Evolutionary conservation across 2,888 invertebrate genomes (phyloP), one percentile per base, ranked within the genome.

Genomic region (Microdon myrmicae): DNA sequence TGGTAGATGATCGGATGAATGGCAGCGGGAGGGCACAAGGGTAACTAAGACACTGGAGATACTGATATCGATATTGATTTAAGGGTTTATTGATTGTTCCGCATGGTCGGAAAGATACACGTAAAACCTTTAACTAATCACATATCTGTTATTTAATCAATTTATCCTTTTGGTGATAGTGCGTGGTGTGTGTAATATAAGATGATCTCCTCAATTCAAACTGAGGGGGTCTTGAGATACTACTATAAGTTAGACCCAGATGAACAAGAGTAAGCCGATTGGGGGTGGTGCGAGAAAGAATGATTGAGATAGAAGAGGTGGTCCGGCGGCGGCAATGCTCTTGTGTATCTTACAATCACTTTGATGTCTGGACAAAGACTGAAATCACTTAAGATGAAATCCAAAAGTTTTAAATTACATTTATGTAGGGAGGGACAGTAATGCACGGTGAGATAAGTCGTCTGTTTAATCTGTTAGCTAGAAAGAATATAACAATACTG

Each of bases 291-390:
- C n/a, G n/a, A n/a, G n/a, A n/a, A n/a, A n/a, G n/a, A n/a, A n/a
- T n/a, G 4, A 28, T 16, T 49, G 31, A 14, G 39, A 32, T 26
- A 39, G 29, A 58, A 47, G 35, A 43, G 48, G 43, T 47, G 60
- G 60, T 48, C n/a, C n/a, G 54, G 41, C 35, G 44, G 44, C 38
- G 25, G 44, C 44, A 28, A 43, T 54, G 22, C n/a, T n/a, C n/a
- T n/a, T 32, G 19, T 56, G 31, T 56, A 49, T 51, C 64, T 53
- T 45, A 53, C 64, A 58, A 43, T 64, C 69, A 70, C 71, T 69
- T 68, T 70, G 75, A 72, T 71, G 75, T 74, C 75, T 72, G 75
- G 72, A 72, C 70, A 70, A 72, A 74, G 76, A 78, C 78, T 77
- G 73, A 76, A 72, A 70, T 71, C 70, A 69, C 72, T 72, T 75